A percentile compares a stretch with the other conserved stretches of the same genome.
These are phyloP conservation scores for Salvelinus namaycush DNA, from an alignment of 2,113 vertebrate species.

Conservation along the genomic window DNA sequence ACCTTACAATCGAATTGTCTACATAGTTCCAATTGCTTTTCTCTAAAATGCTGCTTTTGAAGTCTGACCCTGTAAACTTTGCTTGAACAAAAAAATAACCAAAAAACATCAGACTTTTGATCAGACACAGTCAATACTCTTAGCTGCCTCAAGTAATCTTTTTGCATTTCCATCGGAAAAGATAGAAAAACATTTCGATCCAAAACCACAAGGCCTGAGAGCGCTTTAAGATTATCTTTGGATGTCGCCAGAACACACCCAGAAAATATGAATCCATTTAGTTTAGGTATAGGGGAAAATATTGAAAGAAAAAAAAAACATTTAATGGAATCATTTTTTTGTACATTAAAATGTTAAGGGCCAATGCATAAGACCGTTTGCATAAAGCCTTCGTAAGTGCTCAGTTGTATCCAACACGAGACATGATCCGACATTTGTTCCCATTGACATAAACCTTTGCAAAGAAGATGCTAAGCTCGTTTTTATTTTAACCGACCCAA, in stretches of 20 bases:
- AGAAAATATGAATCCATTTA: constrained; percentile 52
- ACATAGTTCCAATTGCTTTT: neutral
- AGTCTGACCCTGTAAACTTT: constrained; percentile 55
- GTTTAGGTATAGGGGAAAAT: constrained; percentile 64
- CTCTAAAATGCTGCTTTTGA: neutral
- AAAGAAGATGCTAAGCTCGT: constrained; percentile 53
- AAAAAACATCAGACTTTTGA: constrained; percentile 36
- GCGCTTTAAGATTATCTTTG: constrained; percentile 81
- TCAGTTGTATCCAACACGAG: constrained; percentile 66
- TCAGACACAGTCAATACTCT: constrained; percentile 60
- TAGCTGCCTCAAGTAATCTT: constrained; percentile 74
- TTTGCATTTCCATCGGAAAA: constrained; percentile 62
- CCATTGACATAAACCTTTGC: constrained; percentile 66
- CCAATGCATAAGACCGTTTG: constrained; percentile 63
- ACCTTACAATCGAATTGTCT: neutral
- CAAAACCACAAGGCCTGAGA: constrained; percentile 74
- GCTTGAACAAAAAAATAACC: constrained; percentile 40
- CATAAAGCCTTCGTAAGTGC: constrained; percentile 71
- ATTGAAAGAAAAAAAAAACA: constrained; percentile 56
- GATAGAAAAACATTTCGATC: constrained; percentile 69
- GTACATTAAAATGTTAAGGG: constrained; percentile 55
- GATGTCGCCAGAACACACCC: constrained; percentile 75
- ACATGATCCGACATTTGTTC: constrained; percentile 58
- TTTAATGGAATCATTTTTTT: constrained; percentile 64
- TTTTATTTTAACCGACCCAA: constrained; percentile 28